These are phyloP conservation scores for Varecia variegata DNA, from an alignment of 2,797 vertebrate species.

Conservation along the genomic window DNA sequence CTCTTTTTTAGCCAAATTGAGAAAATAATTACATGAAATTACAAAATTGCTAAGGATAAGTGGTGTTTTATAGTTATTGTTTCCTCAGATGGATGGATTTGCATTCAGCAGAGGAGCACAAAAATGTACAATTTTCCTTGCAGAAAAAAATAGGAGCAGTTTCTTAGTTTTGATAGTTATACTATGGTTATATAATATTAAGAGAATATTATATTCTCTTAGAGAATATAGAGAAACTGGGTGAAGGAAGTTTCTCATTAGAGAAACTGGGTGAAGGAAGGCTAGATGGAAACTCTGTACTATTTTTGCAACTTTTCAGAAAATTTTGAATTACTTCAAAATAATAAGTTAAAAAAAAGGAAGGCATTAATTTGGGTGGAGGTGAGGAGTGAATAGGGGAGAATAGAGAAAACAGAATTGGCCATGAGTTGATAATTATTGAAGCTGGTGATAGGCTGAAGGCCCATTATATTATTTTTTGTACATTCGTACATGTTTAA, in stretches of 20 bases:
- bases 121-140: conserved; percentile 31
- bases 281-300: not conserved
- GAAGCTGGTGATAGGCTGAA: not conserved
- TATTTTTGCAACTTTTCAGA: not conserved
- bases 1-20: conserved; percentile 48
- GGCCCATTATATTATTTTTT: not conserved
- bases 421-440: not conserved
- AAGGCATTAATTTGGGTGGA: not conserved
- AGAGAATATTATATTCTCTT: no score
- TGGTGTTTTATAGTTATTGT: conserved; percentile 29
- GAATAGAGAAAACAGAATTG: not conserved
- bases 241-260: not conserved
- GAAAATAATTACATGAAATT: conserved; percentile 62
- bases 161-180: not conserved
- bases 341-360: not conserved
- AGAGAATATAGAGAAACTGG: not conserved
- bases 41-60: conserved; percentile 28
- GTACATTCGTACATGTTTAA: not conserved
- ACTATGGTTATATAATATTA: not conserved
- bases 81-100: conserved; percentile 23
- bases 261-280: not conserved
- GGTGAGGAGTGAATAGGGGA: not conserved
- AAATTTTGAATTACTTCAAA: conserved; percentile 31
- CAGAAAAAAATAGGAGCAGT: conserved; percentile 29
- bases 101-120: not conserved